Base-by-base conservation (phyloP, 1,140 invertebrate species). In the Octopus bimaculoides region DNA sequence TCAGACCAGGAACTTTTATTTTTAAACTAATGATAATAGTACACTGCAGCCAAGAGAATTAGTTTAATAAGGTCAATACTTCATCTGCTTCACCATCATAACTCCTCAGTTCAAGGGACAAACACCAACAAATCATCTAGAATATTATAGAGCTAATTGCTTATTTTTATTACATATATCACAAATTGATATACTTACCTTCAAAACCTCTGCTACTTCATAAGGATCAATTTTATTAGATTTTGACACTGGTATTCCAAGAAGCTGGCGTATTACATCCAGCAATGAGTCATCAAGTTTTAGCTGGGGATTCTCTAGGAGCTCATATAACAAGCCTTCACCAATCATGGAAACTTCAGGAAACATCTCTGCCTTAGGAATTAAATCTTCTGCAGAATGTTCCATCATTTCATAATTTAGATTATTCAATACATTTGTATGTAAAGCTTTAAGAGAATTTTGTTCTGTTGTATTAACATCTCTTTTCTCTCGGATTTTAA, bases 151-250 rank as follows among this genome's bases (percentile, higher is more conserved):
- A 41, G 3, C 26, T n/a, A n/a, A n/a, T n/a, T 41, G 26, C 26
- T 41, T 41, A 41, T 41, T 41, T 41, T 41, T 41, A 41, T 3
- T 41, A 41, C 3, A 3, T 3, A 41, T 41, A 41, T 41, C 26
- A 41, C 26, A 41, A 3, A 41, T 2, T 41, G 17, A 20, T 61
- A 12, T 61, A 56, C 55, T 77, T 54, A 79, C 80, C 79, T 82
- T 83, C 56, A 83, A 69, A 12, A 83, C 26, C 20, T 77, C 53
- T 26, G 83, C 79, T 9, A 83, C 77, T 20, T 79, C 53, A 5
- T 81, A 14, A 6, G 81, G 81, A 77, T 78, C 54, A 14, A 81
- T 56, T 14, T 80, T 79, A 14, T 81, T 53, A 3, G 80, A 41
- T 17, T 55, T 69, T 17, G 54, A 55, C 52, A 78, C 73, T n/a